These are phyloP conservation scores for Perognathus longimembris DNA, from an alignment of 2,113 vertebrate genomes.

Conservation along the genomic window DNA sequence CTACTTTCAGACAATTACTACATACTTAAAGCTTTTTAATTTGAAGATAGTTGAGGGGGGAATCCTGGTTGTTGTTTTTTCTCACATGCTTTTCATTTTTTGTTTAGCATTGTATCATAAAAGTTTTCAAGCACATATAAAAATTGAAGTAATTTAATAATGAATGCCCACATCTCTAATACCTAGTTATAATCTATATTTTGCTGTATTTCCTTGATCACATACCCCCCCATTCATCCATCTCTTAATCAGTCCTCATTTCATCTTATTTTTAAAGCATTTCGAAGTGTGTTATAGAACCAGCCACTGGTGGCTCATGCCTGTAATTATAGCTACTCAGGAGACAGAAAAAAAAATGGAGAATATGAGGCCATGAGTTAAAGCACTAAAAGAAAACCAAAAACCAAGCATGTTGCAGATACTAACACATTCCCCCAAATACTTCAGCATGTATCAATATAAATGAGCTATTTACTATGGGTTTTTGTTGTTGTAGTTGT, in stretches of 20 bases:
- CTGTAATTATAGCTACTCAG: no score
- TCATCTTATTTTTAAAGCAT: slow-evolving; percentile 32
- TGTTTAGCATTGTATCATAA: not conserved
- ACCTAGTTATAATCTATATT: not conserved
- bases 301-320: not conserved
- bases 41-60: slow-evolving; percentile 50
- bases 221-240: not conserved
- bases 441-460: not conserved
- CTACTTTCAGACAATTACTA: slow-evolving; percentile 33
- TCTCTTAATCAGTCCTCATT: not conserved
- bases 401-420: not conserved
- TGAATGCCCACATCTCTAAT: not conserved
- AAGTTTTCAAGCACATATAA: slow-evolving; percentile 38
- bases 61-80: not conserved
- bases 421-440: not conserved
- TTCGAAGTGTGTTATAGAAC: slow-evolving; percentile 35
- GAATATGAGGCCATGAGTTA: no score
- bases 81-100: not conserved
- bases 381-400: no score
- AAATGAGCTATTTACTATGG: not conserved
- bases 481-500: no score
- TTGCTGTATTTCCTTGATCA: not conserved
- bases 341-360: no score
- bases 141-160: not conserved
- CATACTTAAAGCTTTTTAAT: slow-evolving; percentile 35